phyloP scores from a whole-genome alignment of 2,888 invertebrate genomes.

The Lagria hirta region DNA sequence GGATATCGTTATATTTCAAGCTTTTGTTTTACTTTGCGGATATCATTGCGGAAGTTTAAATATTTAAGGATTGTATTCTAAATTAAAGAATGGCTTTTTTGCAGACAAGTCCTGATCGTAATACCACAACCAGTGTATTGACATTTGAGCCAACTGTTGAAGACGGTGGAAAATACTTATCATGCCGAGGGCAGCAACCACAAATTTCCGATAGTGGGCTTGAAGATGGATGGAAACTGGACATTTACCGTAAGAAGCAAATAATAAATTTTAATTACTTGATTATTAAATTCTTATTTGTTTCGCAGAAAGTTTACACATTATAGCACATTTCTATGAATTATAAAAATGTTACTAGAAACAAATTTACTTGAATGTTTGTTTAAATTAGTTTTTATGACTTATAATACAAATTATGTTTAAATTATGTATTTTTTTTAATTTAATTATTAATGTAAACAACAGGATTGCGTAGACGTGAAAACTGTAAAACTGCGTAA shows the following conservation, averaged over 20 bases:
- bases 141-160: conserved; percentile 77
- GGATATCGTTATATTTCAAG: conserved; percentile 27
- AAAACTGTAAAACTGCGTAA: no score
- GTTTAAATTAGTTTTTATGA: no score
- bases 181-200: conserved; percentile 77
- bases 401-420: no score
- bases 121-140: conserved; percentile 75
- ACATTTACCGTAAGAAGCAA: conserved; percentile 79
- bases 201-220: conserved; percentile 72
- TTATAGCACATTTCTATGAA: no score
- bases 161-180: conserved; percentile 75
- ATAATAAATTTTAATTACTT: no score
- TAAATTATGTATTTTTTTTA: no score
- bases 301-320: no score
- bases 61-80: conserved; percentile 3
- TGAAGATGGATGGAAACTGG: conserved; percentile 79
- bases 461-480: no score
- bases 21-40: conserved; percentile 15
- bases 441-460: no score
- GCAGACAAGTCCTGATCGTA: conserved; percentile 68
- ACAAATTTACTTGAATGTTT: no score
- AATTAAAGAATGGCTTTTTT: conserved; percentile 29
- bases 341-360: no score
- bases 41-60: conserved; percentile 6
- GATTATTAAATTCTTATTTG: no score